phyloP scores from a whole-genome alignment of 2,888 invertebrate species.

The Pseudeuparius sepicola region DNA sequence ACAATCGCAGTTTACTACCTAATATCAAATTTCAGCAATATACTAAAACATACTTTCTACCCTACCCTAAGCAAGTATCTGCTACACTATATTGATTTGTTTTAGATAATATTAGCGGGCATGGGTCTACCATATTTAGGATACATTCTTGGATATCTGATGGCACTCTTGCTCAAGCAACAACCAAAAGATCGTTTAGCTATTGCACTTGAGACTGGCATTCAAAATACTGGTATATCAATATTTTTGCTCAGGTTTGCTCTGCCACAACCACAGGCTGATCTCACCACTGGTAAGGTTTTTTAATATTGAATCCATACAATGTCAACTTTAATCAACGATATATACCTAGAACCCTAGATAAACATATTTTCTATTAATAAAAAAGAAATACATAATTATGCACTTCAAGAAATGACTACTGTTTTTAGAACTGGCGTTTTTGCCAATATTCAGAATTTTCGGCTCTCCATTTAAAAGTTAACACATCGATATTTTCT shows the following conservation, averaged over 20 bases:
- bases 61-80: neutral
- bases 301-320: too few relatives aligned
- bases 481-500: too few relatives aligned
- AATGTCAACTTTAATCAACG: too few relatives aligned
- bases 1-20: too few relatives aligned
- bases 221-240: conserved; percentile 88
- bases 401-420: too few relatives aligned
- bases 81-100: conserved; percentile 14
- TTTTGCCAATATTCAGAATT: too few relatives aligned
- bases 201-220: conserved; percentile 85
- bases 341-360: too few relatives aligned
- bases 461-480: too few relatives aligned
- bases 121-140: conserved; percentile 76
- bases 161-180: conserved; percentile 53
- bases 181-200: conserved; percentile 63
- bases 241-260: conserved; percentile 79
- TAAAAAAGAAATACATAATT: too few relatives aligned
- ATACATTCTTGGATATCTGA: conserved; percentile 56
- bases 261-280: conserved; percentile 75
- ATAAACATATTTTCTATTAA: too few relatives aligned
- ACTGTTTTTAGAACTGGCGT: too few relatives aligned
- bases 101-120: conserved; percentile 69
- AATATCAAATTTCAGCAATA: too few relatives aligned
- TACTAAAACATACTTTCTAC: neutral
- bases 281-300: conserved; percentile 67